These are phyloP conservation scores for Drosophila mayri DNA, from an alignment of 1,140 invertebrate species.

Conservation along the genomic window DNA sequence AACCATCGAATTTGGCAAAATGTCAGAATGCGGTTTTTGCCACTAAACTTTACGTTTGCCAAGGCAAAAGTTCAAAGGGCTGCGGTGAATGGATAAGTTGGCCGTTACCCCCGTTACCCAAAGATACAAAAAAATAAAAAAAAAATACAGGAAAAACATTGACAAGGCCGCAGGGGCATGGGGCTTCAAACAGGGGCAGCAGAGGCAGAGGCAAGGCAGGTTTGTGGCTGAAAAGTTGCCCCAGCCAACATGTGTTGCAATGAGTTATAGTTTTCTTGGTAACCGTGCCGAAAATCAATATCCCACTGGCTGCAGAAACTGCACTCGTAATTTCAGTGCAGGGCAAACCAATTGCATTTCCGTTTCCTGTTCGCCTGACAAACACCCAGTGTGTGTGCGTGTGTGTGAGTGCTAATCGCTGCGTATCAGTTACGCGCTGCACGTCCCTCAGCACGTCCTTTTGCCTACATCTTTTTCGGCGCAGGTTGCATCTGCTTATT, in stretches of 20 bases:
- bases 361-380: constrained; percentile 18
- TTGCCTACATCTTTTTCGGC: constrained; percentile 47
- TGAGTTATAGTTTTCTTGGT: constrained; percentile 73
- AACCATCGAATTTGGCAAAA: constrained; percentile 81
- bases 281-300: constrained; percentile 63
- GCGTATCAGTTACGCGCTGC: constrained; percentile 78
- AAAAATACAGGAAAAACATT: constrained; percentile 41
- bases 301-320: constrained; percentile 20
- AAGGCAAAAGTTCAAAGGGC: constrained; percentile 76
- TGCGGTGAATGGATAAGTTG: constrained; percentile 78
- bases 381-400: constrained; percentile 16
- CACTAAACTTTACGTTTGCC: constrained; percentile 62
- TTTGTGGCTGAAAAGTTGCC: constrained; percentile 63
- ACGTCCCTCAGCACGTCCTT: constrained; percentile 69
- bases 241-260: constrained; percentile 78
- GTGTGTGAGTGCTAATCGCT: constrained; percentile 65
- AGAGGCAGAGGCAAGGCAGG: not conserved
- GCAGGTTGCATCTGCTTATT: constrained; percentile 80
- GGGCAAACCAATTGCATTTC: constrained; percentile 66
- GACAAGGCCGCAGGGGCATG: constrained; percentile 32
- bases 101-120: constrained; percentile 9
- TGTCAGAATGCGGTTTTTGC: constrained; percentile 79
- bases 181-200: not conserved
- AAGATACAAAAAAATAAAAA: constrained; percentile 14
- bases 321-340: constrained; percentile 65